Base-by-base conservation (phyloP, 2,797 vertebrate genomes). In the Eidolon dupreanum region DNA sequence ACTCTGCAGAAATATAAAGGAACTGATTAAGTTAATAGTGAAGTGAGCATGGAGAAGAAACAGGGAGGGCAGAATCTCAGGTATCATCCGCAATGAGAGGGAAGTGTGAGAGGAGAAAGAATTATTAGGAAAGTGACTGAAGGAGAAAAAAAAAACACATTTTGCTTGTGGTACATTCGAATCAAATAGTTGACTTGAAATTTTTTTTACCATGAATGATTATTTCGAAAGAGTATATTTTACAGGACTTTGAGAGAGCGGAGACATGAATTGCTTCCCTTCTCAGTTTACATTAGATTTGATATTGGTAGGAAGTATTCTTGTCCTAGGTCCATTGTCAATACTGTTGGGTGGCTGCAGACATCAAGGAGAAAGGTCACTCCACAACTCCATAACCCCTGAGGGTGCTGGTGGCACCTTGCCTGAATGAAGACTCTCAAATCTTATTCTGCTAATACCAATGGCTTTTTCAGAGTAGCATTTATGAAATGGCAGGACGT, bases 261-360 rank as follows among this genome's bases (percentile, higher is more conserved):
- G 70, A 93, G 24, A 20, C 9, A 4, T 70, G 33, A 24, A 43
- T 86, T 63, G 12, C 16, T 17, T n/a, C 75, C 16, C 12, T 87
- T 68, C 28, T 77, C 46, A 36, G 6, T 51, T 92, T 55, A 38
- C 6, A 19, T 41, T 15, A 43, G 26, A 38, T 90, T 78, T 71
- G 61, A 17, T 93, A 88, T 96, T 59, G 31, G 26, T 65, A 89
- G 66, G 87, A 88, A 70, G 10, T 26, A 38, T 86, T 74, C 70
- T 74, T 88, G 19, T 68, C 26, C 53, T 65, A 15, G 51, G 65
- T 17, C 11, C 46, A 78, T 66, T 75, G 49, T 70, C 16, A 83
- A 8, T 31, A 65, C 28, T 17, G 51, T 51, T 36, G 46, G 63
- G 11, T n/a, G 92, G 10, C 57, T 91, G 49, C n/a, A 38, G 7